A percentile compares a stretch with the other conserved stretches of the same genome.
phyloP scores from a whole-genome alignment of 2,888 invertebrate genomes.

The Eurois occulta region DNA sequence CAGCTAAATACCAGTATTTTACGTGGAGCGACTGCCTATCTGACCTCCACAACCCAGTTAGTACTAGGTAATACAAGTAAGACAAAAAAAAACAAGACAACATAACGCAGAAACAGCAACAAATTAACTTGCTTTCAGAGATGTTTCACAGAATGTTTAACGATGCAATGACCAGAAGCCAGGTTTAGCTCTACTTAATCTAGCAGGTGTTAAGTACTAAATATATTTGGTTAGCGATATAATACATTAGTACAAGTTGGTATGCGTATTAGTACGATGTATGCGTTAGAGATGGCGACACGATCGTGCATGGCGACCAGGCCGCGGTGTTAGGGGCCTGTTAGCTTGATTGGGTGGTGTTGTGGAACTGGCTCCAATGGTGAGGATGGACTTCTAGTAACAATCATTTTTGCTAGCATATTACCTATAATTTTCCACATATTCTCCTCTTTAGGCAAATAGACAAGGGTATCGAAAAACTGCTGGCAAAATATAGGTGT shows the following conservation, averaged over 20 bases:
- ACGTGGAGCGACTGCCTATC: no score
- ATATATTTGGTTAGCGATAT: slow-evolving; percentile 59
- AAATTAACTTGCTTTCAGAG: background rate
- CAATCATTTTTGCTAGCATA: background rate
- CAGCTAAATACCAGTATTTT: no score
- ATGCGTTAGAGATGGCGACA: slow-evolving; percentile 71
- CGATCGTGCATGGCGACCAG: slow-evolving; percentile 75
- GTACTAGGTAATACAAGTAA: no score
- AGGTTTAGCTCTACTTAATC: slow-evolving; percentile 31
- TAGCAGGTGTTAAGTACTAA: slow-evolving; percentile 46
- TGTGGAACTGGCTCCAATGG: slow-evolving; percentile 18
- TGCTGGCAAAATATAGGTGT: background rate
- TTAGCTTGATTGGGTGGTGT: slow-evolving; percentile 62
- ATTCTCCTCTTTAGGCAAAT: background rate
- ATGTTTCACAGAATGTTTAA: background rate
- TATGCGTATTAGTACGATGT: slow-evolving; percentile 63
- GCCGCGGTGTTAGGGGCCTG: slow-evolving; percentile 68
- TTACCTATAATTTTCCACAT: background rate
- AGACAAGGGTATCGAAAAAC: background rate
- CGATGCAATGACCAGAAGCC: slow-evolving; percentile 28
- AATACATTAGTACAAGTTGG: slow-evolving; percentile 50
- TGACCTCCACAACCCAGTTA: no score
- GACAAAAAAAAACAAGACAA: background rate
- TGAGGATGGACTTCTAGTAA: background rate
- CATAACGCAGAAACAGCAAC: no score